Base-by-base conservation (phyloP, 2,113 vertebrate genomes). In the Sylvietta virens region DNA sequence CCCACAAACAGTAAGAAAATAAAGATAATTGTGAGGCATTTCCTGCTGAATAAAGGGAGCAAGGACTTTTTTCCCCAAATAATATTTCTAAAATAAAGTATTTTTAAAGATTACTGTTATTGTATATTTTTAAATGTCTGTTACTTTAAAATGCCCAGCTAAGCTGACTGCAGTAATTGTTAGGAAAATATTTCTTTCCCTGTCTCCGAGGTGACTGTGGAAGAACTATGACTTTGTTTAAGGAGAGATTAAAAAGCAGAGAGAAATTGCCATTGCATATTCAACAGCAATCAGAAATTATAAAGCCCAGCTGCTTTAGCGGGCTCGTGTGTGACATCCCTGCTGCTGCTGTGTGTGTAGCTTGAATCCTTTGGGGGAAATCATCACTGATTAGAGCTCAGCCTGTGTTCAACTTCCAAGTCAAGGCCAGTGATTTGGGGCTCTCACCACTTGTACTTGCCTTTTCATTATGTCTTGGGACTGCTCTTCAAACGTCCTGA, bases 1-100 rank as follows among this genome's bases (percentile, higher is more conserved):
- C 48, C 45, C 56, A 67, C 79, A 94, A 95, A 93, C 97, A 97
- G 87, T 88, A 95, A 97, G 97, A 97, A 97, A 97, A 97, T 69
- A 94, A 74, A 93, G 56, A 48, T 96, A 95, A 98, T 96, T 96
- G 95, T 91, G 88, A 28, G 54, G 96, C 95, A 86, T 97, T 97
- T 97, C 95, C 96, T 92, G 82, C 74, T 16, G 86, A 87, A 61
- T 81, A 93, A 91, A 95, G 91, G 84, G 79, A 92, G 80, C 3
- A 40, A 78, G 50, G 65, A 79, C 90, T 91, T 91, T 84, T 80
- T 56, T 9, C 4, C 79, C 80, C 80, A 81, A 92, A 90, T 28
- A 64, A 72, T 88, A 81, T 88, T 96, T 95, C 94, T 90, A 31
- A 92, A 94, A 74, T 42, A 80, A 97, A 95, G 91, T 89, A 91